Base-by-base conservation (phyloP, 2,888 invertebrate genomes). In the Latheticus oryzae region DNA sequence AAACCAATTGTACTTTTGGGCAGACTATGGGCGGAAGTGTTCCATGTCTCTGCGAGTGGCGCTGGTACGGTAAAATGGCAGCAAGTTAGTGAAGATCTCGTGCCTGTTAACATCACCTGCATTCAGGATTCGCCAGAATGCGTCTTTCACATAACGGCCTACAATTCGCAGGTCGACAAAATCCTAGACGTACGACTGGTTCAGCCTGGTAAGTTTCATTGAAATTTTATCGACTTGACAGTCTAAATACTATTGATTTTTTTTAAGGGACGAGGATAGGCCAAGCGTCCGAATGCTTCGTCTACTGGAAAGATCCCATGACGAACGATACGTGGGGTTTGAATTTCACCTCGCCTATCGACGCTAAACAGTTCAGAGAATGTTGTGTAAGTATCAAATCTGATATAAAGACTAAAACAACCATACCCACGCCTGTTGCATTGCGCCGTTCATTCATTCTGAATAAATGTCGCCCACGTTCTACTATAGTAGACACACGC, bases 131-230 rank as follows among this genome's bases (percentile, higher is more conserved):
- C 93, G 62, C 96, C 97, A 42, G 95, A 95, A 82, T 95, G 95
- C 80, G 91, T 97, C 79, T 97, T 97, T 82, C 97, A 97, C 84
- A 95, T 97, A 82, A 97, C 97, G 74, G 97, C 97, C 72, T 97
- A 97, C 85, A 97, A 97, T 84, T 93, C 96, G 75, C 96, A 97
- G 81, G 97, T 97, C 76, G 97, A 97, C 83, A 97, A 97, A 84
- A 96, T 98, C 72, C 88, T 97, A 73, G 97, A 98, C 78, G 96
- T 97, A 65, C 90, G 94, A 85, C 91, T 97, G 78, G 88, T 94
- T 56, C 97, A 97, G 80, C 97, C 97, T 79, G 97, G 97, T 97
- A 78, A 81, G 28, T n/a, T n/a, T 11, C 9, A 1, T 4, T n/a
- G 9, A 3, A 11, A 11, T 11, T 28, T 28, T 5, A 1, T 11